Base-by-base conservation (phyloP, 2,113 vertebrate genomes). In the Pachycephala philippinensis region DNA sequence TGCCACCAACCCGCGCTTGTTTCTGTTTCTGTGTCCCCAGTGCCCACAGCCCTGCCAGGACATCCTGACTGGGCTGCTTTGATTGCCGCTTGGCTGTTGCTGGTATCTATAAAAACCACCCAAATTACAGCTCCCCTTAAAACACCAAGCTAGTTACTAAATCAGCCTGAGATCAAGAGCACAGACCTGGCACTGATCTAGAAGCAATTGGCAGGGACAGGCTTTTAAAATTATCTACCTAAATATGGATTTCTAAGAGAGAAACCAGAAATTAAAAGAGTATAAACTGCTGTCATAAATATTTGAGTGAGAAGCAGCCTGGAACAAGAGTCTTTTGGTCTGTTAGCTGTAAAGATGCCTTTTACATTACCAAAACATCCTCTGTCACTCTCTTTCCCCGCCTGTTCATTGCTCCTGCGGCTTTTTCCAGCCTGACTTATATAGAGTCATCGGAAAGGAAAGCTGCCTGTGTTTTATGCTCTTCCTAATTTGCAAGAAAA, bases 401-500 rank as follows among this genome's bases (percentile, higher is more conserved):
- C 64, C 54, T 3, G 0, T 85, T 86, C 74, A 52, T 74, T 90
- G 64, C 54, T 91, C 53, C 84, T 22, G 11, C 83, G 68, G 21
- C 65, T 89, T 95, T 78, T 94, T 93, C 81, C 77, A 87, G n/a
- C 33, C 53, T 79, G 39, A 80, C 57, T 89, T 84, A 70, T 39
- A 64, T 8, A 72, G 11, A 90, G 56, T 17, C 2, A 79, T 76
- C 22, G 8, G 65, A 76, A 64, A 85, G 92, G 68, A 83, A 80
- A 91, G 49, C 82, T 88, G 72, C 65, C 66, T 92, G 47, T 93
- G 90, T 93, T 96, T 96, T 87, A 91, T 49, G 68, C 30, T 64
- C 8, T 88, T 84, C 84, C 63, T 94, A 93, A 95, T 95, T 69
- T 95, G 54, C 83, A 95, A 95, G 84, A 89, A 97, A 97, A 98